Percentiles rank a stretch among this genome's conserved stretches.
Evolutionary conservation across 2,113 vertebrate species (phyloP).

Genomic region (Lampris incognitus): DNA sequence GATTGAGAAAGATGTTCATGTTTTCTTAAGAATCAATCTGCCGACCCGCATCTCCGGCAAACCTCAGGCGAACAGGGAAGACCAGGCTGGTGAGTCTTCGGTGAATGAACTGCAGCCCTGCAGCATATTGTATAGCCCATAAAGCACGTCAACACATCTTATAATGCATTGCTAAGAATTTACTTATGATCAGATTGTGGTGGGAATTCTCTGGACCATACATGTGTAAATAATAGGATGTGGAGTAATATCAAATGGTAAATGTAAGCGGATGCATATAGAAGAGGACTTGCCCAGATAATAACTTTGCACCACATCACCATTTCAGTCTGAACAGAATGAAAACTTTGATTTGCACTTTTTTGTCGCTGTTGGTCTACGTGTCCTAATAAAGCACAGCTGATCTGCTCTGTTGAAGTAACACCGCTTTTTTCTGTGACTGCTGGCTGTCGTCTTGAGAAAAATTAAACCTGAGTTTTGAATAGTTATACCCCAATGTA

Average conservation of each 20-base stretch:
- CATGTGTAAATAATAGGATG: constrained; percentile 31
- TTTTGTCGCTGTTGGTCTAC: constrained; percentile 44
- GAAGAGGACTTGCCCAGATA: neutral
- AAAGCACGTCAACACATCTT: neutral
- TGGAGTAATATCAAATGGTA: neutral
- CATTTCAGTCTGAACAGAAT: constrained; percentile 11
- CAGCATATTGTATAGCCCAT: too few relatives aligned
- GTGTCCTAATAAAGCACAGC: constrained; percentile 72
- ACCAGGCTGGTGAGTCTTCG: neutral
- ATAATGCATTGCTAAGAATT: neutral
- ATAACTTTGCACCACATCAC: neutral
- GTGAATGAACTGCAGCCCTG: neutral
- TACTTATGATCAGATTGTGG: neutral
- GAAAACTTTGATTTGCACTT: constrained; percentile 62
- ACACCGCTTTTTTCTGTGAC: neutral
- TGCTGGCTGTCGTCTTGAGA: too few relatives aligned
- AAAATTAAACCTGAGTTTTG: too few relatives aligned
- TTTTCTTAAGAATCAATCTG: constrained; percentile 18
- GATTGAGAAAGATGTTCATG: too few relatives aligned
- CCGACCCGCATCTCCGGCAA: neutral
- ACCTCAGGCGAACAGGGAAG: rapidly evolving
- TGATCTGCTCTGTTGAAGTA: constrained; percentile 39
- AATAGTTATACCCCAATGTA: too few relatives aligned
- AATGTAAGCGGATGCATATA: too few relatives aligned
- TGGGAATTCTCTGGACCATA: neutral